Evolutionary conservation across 2,888 invertebrate species (phyloP).

Genomic region (Acanthoscelides obtectus): DNA sequence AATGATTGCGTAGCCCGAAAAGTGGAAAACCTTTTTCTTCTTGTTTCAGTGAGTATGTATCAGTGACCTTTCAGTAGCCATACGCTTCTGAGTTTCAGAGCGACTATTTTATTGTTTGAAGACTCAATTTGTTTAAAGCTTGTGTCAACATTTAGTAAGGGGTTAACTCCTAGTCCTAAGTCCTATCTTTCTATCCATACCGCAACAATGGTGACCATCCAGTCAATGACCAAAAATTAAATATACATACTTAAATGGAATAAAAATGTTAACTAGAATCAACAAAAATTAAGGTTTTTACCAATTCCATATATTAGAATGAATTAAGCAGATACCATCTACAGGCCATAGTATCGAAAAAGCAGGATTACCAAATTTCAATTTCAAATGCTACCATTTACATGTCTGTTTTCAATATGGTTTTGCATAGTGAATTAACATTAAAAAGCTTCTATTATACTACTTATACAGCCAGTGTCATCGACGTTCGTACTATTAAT

Average conservation of each 20-base stretch:
- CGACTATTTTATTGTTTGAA: no score
- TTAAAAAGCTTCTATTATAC: background rate
- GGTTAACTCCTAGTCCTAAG: no score
- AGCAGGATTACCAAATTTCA: background rate
- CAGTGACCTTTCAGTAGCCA: no score
- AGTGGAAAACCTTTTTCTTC: no score
- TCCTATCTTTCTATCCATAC: background rate
- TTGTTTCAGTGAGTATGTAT: no score
- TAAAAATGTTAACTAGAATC: background rate
- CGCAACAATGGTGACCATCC: background rate
- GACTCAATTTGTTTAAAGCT: no score
- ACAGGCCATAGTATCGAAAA: background rate
- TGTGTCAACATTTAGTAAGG: no score
- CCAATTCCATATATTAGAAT: background rate
- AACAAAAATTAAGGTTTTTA: background rate
- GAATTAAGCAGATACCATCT: background rate
- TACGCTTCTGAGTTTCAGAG: no score
- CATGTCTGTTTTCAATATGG: background rate
- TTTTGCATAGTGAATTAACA: background rate
- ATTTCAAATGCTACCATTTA: background rate
- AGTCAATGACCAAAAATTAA: background rate
- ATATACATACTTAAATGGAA: background rate
- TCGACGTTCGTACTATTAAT: background rate
- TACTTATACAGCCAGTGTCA: background rate
- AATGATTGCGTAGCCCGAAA: no score